Conservation (phyloP, 2,888 invertebrate species). For the Trileptium ribeirensis region DNA sequence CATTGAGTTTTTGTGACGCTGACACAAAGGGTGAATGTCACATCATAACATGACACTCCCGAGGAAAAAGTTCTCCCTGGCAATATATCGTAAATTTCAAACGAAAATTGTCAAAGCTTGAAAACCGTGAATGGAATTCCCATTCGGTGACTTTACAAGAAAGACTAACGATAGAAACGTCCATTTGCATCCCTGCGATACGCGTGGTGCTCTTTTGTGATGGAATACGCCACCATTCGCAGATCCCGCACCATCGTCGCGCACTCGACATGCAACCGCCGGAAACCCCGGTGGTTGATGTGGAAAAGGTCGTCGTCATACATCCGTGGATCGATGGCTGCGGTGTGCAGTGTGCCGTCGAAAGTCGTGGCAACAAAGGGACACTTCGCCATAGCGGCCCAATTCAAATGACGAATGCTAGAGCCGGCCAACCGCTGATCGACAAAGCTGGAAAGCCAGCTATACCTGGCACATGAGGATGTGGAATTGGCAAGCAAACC, state of each 20-base stretch:
- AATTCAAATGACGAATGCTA: neutral
- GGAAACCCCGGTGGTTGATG: neutral
- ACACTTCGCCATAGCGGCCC: too few relatives aligned
- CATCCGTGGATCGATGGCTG: neutral
- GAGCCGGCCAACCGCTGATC: neutral
- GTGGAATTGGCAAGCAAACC: neutral
- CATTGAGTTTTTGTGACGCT: too few relatives aligned
- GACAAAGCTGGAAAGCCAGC: neutral
- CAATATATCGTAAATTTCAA: too few relatives aligned
- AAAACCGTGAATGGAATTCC: too few relatives aligned
- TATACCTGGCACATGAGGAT: neutral
- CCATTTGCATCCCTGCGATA: neutral
- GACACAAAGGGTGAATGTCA: too few relatives aligned
- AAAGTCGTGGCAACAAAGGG: too few relatives aligned
- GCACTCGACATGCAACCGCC: neutral
- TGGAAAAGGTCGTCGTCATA: neutral
- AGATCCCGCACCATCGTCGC: neutral
- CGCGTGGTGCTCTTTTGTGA: neutral
- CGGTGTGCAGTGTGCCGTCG: too few relatives aligned
- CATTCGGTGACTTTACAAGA: too few relatives aligned
- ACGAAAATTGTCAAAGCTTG: too few relatives aligned
- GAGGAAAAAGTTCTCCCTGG: neutral
- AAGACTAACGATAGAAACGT: neutral
- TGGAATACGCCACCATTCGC: neutral
- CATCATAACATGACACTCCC: neutral